Evolutionary conservation across 2,888 invertebrate species (phyloP), one percentile per base, ranked within the genome.

Genomic region (Noctua pronuba): DNA sequence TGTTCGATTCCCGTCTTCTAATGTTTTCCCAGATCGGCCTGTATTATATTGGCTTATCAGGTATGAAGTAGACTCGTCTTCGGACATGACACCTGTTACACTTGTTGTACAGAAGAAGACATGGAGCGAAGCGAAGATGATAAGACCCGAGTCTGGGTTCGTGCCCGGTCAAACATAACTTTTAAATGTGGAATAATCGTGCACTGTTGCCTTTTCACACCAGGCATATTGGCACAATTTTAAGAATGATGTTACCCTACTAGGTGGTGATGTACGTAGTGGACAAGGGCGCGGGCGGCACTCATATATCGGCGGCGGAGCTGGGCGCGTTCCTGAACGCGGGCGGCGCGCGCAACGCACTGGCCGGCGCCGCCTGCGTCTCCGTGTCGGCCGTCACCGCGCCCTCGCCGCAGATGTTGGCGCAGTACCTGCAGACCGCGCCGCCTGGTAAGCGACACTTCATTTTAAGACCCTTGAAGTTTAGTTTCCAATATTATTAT

Each of bases 361-460:
- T 99, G 21, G 94, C 96, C 1, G 97, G 97, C 86, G 97, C 99
- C 55, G 98, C 98, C 1, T 98, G 98, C 55, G 96, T 97, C 58
- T 97, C 97, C 87, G 97, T 98, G 38, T 97, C 98, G 81, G 97
- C 99, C 24, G 97, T 98, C 92, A 97, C 98, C 0, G 97, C 98
- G 65, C 98, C 99, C 66, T 97, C 98, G 86, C 98, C 98, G 73
- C 98, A 98, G 80, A 98, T 98, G 91, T 92, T 99, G 28, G 98
- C 98, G 86, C 98, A 99, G 89, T 99, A 99, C 95, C 95, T 99
- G 79, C 98, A 98, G 89, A 98, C 98, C 88, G 98, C 99, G n/a
- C 99, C 99, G 1, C 97, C 98, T 24, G 88, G 88, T 65, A 41
- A 65, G 41, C 24, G n/a, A 65, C 16, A 5, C 16, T 58, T 16